A percentile compares a stretch with the other conserved stretches of the same genome.
Evolutionary conservation across 1,140 invertebrate genomes (phyloP).

Genomic region (Aethina tumida): DNA sequence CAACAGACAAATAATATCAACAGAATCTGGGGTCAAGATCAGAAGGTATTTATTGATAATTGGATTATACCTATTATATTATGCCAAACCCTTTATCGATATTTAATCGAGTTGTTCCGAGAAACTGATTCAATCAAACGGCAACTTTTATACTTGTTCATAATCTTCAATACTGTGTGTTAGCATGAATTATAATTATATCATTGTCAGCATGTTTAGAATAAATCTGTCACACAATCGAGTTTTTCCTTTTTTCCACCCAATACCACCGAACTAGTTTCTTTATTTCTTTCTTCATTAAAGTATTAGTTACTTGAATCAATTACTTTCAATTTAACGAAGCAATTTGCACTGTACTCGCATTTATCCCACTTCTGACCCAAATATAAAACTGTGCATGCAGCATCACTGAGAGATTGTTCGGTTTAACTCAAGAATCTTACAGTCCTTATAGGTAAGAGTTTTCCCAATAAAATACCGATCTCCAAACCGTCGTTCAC

Average conservation of each 20-base stretch:
- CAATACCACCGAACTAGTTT: too few relatives aligned
- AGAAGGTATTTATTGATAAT: constrained; percentile 33
- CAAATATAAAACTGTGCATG: too few relatives aligned
- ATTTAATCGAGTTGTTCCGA: constrained; percentile 13
- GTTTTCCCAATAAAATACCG: constrained; percentile 6
- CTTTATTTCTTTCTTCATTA: not conserved
- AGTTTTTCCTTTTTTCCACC: too few relatives aligned
- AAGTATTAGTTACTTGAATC: not conserved
- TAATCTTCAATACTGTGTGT: too few relatives aligned
- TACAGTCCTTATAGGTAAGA: constrained; percentile 59
- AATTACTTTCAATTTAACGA: constrained; percentile 2
- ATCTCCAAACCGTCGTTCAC: not conserved
- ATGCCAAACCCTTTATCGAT: constrained; percentile 28
- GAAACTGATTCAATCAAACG: too few relatives aligned
- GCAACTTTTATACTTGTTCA: too few relatives aligned
- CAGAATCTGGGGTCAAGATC: constrained; percentile 26
- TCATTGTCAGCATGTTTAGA: too few relatives aligned
- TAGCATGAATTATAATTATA: too few relatives aligned
- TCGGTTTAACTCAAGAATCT: constrained; percentile 61
- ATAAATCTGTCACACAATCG: too few relatives aligned
- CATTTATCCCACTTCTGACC: constrained; percentile 1
- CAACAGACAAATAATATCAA: constrained; percentile 15
- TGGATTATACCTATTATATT: constrained; percentile 26
- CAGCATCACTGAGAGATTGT: constrained; percentile 64
- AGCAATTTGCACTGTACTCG: constrained; percentile 2